phyloP scores from a whole-genome alignment of 1,140 invertebrate genomes.

The Drosophila melanica region DNA sequence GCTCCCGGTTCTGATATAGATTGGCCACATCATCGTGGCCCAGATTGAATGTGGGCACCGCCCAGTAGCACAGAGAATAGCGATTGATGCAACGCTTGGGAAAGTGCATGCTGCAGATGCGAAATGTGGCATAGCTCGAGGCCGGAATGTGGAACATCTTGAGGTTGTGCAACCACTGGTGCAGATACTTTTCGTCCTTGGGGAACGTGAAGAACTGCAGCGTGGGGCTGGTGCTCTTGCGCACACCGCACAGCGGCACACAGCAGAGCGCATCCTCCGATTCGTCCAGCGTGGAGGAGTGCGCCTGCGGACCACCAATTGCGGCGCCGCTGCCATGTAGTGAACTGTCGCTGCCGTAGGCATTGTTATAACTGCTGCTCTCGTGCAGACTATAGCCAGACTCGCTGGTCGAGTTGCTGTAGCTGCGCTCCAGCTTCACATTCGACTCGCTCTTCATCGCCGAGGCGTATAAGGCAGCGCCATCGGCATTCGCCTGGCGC shows the following conservation, averaged over 20 bases:
- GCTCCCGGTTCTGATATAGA: conserved; percentile 78
- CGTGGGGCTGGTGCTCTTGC: conserved; percentile 75
- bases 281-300: conserved; percentile 71
- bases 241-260: conserved; percentile 75
- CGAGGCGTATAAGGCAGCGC: conserved; percentile 52
- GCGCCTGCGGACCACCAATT: conserved; percentile 67
- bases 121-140: conserved; percentile 62
- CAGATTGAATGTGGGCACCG: conserved; percentile 78
- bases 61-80: conserved; percentile 80
- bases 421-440: conserved; percentile 71
- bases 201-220: conserved; percentile 79
- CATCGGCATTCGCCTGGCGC: conserved; percentile 69
- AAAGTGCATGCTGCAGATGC: conserved; percentile 81
- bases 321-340: conserved; percentile 45
- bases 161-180: conserved; percentile 79
- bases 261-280: conserved; percentile 77
- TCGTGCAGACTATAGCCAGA: conserved; percentile 66
- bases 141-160: conserved; percentile 76
- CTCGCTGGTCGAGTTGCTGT: conserved; percentile 70
- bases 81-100: conserved; percentile 80
- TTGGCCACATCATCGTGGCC: conserved; percentile 80
- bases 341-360: conserved; percentile 58
- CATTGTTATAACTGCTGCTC: conserved; percentile 57
- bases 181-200: conserved; percentile 77
- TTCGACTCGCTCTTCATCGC: conserved; percentile 56